These are phyloP conservation scores for Dendronephthya gigantea DNA, from an alignment of 64 coral and sea anemone species.

Conservation along the genomic window DNA sequence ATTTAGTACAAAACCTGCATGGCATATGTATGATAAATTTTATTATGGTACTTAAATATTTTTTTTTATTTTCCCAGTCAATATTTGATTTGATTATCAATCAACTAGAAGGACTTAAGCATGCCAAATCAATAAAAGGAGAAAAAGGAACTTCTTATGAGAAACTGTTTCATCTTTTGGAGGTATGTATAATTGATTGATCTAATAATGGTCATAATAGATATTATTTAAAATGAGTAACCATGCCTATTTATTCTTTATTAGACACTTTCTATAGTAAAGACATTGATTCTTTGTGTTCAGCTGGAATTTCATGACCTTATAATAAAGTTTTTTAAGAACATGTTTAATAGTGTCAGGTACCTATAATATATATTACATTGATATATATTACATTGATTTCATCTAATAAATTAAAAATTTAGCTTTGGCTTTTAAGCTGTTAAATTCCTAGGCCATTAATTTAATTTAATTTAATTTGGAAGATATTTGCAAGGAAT, in stretches of 20 bases:
- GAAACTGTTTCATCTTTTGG: background rate
- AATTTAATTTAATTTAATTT: background rate
- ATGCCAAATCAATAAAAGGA: background rate
- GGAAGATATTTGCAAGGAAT: background rate
- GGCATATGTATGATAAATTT: too few relatives aligned
- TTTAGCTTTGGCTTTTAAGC: too few relatives aligned
- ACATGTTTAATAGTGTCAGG: constrained; percentile 73
- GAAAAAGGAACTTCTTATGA: background rate
- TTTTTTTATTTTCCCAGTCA: background rate
- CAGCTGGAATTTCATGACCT: constrained; percentile 78
- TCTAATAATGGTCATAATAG: too few relatives aligned
- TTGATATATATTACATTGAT: too few relatives aligned
- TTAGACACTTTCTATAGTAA: constrained; percentile 69
- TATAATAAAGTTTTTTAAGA: constrained; percentile 61
- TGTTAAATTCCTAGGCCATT: too few relatives aligned
- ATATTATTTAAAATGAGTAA: too few relatives aligned
- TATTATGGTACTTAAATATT: too few relatives aligned
- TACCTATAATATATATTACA: constrained; percentile 40
- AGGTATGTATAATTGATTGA: background rate
- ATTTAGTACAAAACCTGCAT: too few relatives aligned
- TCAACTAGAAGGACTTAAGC: background rate
- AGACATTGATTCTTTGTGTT: constrained; percentile 71
- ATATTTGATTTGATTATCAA: background rate
- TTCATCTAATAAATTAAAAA: too few relatives aligned
- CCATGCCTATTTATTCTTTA: background rate